phyloP scores from a whole-genome alignment of 35 echinoderm and acorn worm species.

The Ophiothrix spiculata region DNA sequence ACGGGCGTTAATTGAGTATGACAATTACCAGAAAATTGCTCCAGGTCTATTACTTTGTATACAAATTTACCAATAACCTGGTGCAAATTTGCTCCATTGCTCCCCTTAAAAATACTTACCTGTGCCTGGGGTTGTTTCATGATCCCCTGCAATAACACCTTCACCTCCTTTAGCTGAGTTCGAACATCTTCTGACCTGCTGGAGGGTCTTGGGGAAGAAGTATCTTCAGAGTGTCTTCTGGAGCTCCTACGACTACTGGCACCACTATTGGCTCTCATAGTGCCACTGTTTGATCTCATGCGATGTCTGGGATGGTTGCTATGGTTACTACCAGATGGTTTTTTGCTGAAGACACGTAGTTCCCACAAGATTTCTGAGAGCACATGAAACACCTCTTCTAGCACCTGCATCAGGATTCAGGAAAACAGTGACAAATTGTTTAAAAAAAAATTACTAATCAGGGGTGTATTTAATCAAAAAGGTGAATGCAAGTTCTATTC shows the following conservation, averaged over 20 bases:
- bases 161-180: neutral
- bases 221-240: neutral
- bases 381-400: neutral
- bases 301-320: neutral
- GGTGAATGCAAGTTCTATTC: too few species aligned
- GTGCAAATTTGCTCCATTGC: too few species aligned
- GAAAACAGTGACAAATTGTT: too few species aligned
- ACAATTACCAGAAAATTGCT: too few species aligned
- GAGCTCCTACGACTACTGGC: neutral
- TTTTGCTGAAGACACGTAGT: neutral
- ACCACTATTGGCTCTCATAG: too few species aligned
- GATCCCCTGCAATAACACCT: neutral
- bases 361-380: neutral
- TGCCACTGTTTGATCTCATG: neutral
- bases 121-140: neutral
- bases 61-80: too few species aligned
- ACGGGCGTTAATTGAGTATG: too few species aligned
- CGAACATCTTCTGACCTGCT: neutral
- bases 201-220: neutral
- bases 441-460: too few species aligned
- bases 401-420: neutral
- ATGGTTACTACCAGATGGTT: neutral
- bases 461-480: too few species aligned
- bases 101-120: too few species aligned
- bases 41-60: too few species aligned